Evolutionary conservation across 2,888 invertebrate genomes (phyloP), one percentile per base, ranked within the genome.

Genomic region (Cosmopolites sordidus): DNA sequence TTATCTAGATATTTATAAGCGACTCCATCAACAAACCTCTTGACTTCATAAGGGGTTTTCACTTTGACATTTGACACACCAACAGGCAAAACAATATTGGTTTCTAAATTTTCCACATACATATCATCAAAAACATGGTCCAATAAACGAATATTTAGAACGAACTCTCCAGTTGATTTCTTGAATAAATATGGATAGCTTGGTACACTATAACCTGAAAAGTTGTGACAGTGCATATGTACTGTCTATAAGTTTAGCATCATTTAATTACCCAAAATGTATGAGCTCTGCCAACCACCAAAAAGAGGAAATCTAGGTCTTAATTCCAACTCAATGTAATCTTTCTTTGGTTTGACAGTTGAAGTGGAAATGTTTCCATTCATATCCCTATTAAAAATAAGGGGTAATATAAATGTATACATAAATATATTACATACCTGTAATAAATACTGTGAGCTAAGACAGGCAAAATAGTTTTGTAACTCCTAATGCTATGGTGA

Each of bases 291-390:
- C 99, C 99, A 99, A 11, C 99, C 99, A 49, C 99, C 99, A 73
- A 98, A 99, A 2, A 99, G 78, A 2, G 99, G 99, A 74, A 97
- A 99, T 65, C 99, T 80, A 0, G 98, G 99, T 44, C 94, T 81
- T n/a, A 99, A 79, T 67, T 97, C 97, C 2, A 99, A 76, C 68
- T 99, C 97, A 5, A 98, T 94, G 33, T 92, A 88, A 69, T 98
- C 95, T 62, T 91, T 90, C 62, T 89, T 81, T 16, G 89, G 77
- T 60, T 87, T 83, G 78, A 98, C 88, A 72, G 92, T 89, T 1
- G 96, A 96, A 8, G 99, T 99, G 1, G 97, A 98, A 67, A 99
- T 99, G 73, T 99, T 99, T 33, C 94, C 99, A 72, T 99, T 99
- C 61, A 94, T 95, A 74, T 99, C 99, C 48, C 90, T 82, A 17